phyloP scores from a whole-genome alignment of 2,797 vertebrate species.

The Pogonophryne albipinna region DNA sequence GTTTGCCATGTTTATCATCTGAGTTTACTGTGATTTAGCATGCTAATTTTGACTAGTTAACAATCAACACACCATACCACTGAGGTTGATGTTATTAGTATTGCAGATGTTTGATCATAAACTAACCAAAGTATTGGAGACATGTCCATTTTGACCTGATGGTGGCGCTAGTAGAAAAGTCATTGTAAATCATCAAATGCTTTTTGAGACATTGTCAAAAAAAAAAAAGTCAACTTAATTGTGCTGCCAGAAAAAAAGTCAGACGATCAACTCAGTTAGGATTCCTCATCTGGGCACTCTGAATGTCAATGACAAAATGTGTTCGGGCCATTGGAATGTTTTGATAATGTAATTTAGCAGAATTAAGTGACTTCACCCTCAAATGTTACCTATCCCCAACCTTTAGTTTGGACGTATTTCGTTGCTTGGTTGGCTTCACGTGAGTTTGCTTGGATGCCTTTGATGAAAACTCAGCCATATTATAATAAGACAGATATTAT shows the following conservation, averaged over 20 bases:
- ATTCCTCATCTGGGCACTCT: not conserved
- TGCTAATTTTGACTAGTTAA: not conserved
- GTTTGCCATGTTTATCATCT: not conserved
- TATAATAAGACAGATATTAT: not conserved
- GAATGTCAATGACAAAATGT: not conserved
- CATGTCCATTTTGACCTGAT: not conserved
- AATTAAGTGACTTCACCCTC: not conserved
- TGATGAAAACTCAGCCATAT: not conserved
- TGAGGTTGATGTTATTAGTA: not conserved
- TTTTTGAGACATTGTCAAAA: not conserved
- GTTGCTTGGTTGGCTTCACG: too few relatives aligned
- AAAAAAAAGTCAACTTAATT: not conserved
- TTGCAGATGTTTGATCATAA: not conserved
- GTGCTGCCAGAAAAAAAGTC: not conserved
- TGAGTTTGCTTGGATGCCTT: conserved; percentile 10
- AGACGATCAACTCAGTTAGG: not conserved
- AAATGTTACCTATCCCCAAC: too few relatives aligned
- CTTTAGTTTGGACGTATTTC: too few relatives aligned
- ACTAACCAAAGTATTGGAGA: not conserved
- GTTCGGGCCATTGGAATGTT: not conserved
- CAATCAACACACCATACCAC: not conserved
- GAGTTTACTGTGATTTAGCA: not conserved
- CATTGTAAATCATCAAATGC: not conserved
- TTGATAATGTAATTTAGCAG: not conserved
- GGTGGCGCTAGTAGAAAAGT: not conserved